Base-by-base conservation (phyloP, 2,888 invertebrate genomes). In the Diachrysia chrysitis region DNA sequence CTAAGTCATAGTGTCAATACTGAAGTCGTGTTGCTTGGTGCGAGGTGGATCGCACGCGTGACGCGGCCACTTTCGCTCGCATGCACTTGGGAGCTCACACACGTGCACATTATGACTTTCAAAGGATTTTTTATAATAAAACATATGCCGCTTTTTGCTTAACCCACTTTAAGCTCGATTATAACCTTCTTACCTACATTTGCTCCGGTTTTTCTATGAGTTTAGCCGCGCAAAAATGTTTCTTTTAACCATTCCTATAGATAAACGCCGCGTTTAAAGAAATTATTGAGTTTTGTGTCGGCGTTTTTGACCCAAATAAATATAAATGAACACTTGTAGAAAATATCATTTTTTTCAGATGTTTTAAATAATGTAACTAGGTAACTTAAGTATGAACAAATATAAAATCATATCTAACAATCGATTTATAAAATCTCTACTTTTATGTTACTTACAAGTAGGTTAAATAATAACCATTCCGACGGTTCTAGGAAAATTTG, bases 101-200 rank as follows among this genome's bases (percentile, higher is more conserved):
- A 94, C 94, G 95, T 95, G 95, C 93, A 95, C 92, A 91, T 91
- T 92, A 87, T 78, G 85, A 83, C 78, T 85, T 89, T 92, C 89
- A 94, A 93, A 92, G 90, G 91, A 91, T 93, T 95, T 95, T 95
- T 95, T 94, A 90, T 87, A 92, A 93, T 90, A 93, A 93, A 94
- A 93, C 93, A 94, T 93, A 92, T 95, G 94, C 93, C 93, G 92
- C 91, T 93, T 94, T 95, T 95, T 93, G 93, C 94, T 94, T 95
- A 95, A 95, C 95, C 95, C 94, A 95, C 94, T 95, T 95, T 93
- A 88, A 91, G 89, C 87, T 92, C 93, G 95, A 94, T 95, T 90
- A 95, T 94, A 92, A 92, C 95, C 95, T 93, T 94, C 95, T 95
- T 95, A 95, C 95, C 94, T 94, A 95, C 92, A 94, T 95, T 95